Base-by-base conservation (phyloP, 1,140 invertebrate species). In the Eupristina koningsbergeri region DNA sequence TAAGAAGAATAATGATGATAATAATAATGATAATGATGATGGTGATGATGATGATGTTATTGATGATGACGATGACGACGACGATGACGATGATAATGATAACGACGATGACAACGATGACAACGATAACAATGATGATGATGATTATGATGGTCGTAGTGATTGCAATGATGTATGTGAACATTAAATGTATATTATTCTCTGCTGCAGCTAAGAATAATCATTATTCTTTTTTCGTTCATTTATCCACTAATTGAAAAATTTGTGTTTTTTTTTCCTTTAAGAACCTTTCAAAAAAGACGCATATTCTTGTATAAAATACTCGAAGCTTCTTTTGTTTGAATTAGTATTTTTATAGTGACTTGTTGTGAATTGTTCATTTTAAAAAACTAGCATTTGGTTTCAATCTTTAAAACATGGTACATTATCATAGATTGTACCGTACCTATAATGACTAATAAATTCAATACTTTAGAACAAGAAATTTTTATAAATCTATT, bases 161-260 rank as follows among this genome's bases (percentile, higher is more conserved):
- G 85, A 69, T 29, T 77, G 79, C 84, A 50, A 17, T 15, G 58
- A 80, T 31, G 17, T n/a, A n/a, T n/a, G n/a, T n/a, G n/a, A n/a
- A 15, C 47, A 53, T 75, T 19, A 3, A 83, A 84, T 2, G 13
- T 2, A 50, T 50, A 15, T 50, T 83, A 67, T 76, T 61, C 77
- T 69, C 73, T 79, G 67, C 85, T 84, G 80, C 76, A 81, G 83
- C 58, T 84, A 84, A 71, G 80, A 87, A 87, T 86, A 89, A 89
- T 89, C 87, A 89, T 88, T 87, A 86, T 89, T 89, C 75, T 0
- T 29, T 3, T 58, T n/a, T 41, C 61, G 17, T 73, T 69, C n/a
- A 9, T 34, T 39, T 63, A 63, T 74, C 73, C 61, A 75, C 84
- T 86, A 88, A 89, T 89, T 87, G 87, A 81, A 78, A 61, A 86